Conservation (phyloP, 2,797 vertebrate genomes). For the Natrix natrix region DNA sequence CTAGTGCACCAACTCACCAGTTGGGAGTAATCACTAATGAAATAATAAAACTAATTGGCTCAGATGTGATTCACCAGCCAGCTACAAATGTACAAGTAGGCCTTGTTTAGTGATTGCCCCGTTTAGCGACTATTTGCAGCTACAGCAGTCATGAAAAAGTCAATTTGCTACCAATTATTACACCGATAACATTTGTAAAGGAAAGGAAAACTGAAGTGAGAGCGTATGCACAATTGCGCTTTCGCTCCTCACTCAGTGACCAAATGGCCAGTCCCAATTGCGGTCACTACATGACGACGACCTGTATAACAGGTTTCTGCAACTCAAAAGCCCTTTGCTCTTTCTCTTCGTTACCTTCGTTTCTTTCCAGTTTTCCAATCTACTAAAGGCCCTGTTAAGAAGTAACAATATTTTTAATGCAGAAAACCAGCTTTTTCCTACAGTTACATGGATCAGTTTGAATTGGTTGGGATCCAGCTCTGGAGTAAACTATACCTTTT, state of each 20-base stretch:
- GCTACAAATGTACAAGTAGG: background rate
- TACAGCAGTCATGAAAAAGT: background rate
- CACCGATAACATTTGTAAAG: background rate
- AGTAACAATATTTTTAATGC: background rate
- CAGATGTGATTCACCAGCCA: background rate
- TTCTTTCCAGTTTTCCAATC: background rate
- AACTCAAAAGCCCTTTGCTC: background rate
- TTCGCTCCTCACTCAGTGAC: background rate
- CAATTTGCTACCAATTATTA: background rate
- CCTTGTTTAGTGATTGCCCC: background rate
- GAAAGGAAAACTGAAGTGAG: background rate
- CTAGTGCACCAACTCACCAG: background rate
- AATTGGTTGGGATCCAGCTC: slow-evolving; percentile 7
- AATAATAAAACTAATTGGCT: background rate
- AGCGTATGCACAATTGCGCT: background rate
- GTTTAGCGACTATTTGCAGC: background rate
- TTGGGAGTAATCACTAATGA: background rate
- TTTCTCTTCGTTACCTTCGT: background rate
- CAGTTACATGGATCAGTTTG: slow-evolving; percentile 10
- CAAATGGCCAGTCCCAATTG: background rate
- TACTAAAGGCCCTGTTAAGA: background rate
- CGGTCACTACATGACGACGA: background rate
- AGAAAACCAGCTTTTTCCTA: background rate
- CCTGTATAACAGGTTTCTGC: background rate
- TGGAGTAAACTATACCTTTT: slow-evolving; percentile 15